Conservation (phyloP, 2,888 invertebrate genomes). For the Argyresthia goedartella region DNA sequence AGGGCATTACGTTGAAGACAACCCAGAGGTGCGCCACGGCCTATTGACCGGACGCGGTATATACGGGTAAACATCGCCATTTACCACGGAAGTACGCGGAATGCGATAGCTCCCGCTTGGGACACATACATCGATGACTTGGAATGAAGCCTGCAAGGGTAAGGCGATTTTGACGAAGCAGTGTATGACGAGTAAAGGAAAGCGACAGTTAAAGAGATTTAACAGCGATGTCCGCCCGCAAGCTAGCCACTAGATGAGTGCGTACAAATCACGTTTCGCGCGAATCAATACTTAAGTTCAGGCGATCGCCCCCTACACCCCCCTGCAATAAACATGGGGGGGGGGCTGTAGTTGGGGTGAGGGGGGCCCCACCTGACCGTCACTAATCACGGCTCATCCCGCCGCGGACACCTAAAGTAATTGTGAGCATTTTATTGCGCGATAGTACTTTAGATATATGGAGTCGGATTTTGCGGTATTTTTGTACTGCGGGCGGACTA, state of each 20-base stretch:
- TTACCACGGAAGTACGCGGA: constrained; percentile 5
- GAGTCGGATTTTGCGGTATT: too few relatives aligned
- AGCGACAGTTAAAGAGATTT: constrained; percentile 29
- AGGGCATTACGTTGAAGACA: constrained; percentile 57
- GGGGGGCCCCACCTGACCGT: constrained; percentile 62
- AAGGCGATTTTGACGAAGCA: neutral
- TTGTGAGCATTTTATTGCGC: constrained; percentile 45
- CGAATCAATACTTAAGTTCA: constrained; percentile 72
- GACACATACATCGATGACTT: constrained; percentile 18
- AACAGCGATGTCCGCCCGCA: constrained; percentile 31
- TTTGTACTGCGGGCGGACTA: too few relatives aligned
- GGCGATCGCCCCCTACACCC: constrained; percentile 47
- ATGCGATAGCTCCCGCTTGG: neutral
- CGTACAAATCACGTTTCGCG: constrained; percentile 72
- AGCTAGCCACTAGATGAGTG: constrained; percentile 66
- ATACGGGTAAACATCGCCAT: constrained; percentile 57
- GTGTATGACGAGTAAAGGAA: neutral
- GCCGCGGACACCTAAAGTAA: constrained; percentile 60
- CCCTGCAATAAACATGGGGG: constrained; percentile 62
- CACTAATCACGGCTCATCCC: constrained; percentile 70
- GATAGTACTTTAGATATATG: constrained; percentile 10
- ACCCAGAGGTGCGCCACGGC: constrained; percentile 47
- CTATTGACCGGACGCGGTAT: constrained; percentile 54
- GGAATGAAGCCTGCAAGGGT: neutral
- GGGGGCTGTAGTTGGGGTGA: constrained; percentile 35